Evolutionary conservation across 2,797 vertebrate species (phyloP).

Genomic region (Danio kyathit): DNA sequence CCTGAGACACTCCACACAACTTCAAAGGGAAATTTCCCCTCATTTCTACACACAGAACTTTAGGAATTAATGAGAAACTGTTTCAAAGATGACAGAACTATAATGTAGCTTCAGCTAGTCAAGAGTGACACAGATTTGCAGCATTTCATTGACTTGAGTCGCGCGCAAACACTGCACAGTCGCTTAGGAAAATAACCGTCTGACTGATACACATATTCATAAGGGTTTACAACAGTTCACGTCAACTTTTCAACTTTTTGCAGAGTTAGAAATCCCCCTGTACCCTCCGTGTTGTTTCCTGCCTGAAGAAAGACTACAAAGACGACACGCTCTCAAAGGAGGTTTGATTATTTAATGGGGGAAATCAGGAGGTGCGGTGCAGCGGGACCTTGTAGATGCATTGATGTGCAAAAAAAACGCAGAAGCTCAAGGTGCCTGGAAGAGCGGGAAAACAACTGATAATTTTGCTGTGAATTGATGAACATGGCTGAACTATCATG

Average conservation of each 20-base stretch:
- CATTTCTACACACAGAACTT: slow-evolving; percentile 69
- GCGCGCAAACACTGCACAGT: neutral
- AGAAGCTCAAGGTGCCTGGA: neutral
- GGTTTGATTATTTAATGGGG: slow-evolving; percentile 57
- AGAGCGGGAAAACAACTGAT: slow-evolving; percentile 8
- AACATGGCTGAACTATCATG: neutral
- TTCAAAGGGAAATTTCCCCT: slow-evolving; percentile 77
- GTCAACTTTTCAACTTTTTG: slow-evolving; percentile 45
- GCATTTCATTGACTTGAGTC: slow-evolving; percentile 3
- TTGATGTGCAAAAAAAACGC: neutral
- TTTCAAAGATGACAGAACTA: slow-evolving; percentile 73
- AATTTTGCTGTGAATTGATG: slow-evolving; percentile 6
- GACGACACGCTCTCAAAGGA: slow-evolving; percentile 51
- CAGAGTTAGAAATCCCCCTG: slow-evolving; percentile 37
- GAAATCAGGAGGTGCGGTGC: slow-evolving; percentile 27
- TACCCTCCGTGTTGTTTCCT: slow-evolving; percentile 46
- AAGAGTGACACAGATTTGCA: slow-evolving; percentile 36
- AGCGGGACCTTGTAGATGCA: slow-evolving; percentile 17
- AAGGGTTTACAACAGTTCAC: slow-evolving; percentile 14
- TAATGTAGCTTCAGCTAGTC: slow-evolving; percentile 57
- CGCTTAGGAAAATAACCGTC: neutral
- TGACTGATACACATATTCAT: neutral
- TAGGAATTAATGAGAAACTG: slow-evolving; percentile 78
- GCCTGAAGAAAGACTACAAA: slow-evolving; percentile 51
- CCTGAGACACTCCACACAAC: slow-evolving; percentile 74